Percentiles rank a stretch among this genome's conserved stretches.
These are phyloP conservation scores for Thamnophis elegans DNA, from an alignment of 2,797 vertebrate genomes.

Conservation along the genomic window DNA sequence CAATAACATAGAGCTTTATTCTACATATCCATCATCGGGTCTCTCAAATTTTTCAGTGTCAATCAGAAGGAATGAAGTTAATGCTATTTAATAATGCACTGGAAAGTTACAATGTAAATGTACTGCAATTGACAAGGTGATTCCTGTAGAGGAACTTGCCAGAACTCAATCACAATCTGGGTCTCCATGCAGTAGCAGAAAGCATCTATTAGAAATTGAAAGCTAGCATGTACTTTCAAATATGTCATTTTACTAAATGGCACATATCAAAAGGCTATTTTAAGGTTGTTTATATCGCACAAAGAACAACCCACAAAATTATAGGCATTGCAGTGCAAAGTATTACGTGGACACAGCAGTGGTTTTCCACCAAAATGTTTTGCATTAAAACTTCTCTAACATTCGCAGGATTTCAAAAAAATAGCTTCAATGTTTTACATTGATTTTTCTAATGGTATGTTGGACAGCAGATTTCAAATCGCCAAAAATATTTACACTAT, in stretches of 20 bases:
- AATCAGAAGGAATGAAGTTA: not conserved
- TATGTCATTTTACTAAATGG: slow-evolving; percentile 18
- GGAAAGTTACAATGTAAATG: not conserved
- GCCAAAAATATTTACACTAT: not conserved
- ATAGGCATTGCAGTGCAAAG: not conserved
- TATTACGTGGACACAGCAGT: not conserved
- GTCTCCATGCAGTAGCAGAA: not conserved
- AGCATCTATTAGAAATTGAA: slow-evolving; percentile 10
- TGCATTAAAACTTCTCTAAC: not conserved
- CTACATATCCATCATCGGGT: not conserved
- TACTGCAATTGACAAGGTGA: slow-evolving; percentile 4
- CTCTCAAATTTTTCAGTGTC: not conserved
- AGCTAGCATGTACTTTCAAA: rapidly evolving
- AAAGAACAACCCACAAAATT: not conserved
- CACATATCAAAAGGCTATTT: slow-evolving; percentile 3
- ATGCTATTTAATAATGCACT: not conserved
- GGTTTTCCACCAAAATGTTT: not conserved
- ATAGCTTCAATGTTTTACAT: not conserved
- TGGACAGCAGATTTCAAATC: not conserved
- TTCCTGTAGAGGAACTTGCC: not conserved
- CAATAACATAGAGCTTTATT: not conserved
- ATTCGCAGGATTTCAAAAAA: not conserved
- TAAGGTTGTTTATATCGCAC: slow-evolving; percentile 7
- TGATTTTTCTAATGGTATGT: not conserved
- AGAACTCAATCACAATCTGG: not conserved